Conservation (phyloP, 92 coral and sea anemone species). For the Parazoanthus swiftii region DNA sequence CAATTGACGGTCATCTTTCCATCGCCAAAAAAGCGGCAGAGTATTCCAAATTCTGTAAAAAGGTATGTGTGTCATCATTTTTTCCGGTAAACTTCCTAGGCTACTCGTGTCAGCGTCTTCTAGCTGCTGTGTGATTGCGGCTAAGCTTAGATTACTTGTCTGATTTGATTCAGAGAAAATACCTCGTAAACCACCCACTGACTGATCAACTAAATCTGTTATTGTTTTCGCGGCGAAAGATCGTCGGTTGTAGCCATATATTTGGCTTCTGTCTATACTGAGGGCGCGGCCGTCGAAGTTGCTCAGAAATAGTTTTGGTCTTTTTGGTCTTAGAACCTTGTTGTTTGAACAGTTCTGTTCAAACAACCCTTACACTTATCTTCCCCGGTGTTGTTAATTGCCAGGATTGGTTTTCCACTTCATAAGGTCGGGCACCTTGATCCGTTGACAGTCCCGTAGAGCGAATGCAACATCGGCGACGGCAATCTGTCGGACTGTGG, state of each 20-base stretch:
- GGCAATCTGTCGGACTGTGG: too few relatives aligned
- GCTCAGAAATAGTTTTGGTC: background rate
- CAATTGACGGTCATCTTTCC: background rate
- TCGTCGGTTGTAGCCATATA: background rate
- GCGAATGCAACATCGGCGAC: too few relatives aligned
- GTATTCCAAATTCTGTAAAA: slow-evolving; percentile 1
- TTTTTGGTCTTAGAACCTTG: background rate
- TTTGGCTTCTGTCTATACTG: background rate
- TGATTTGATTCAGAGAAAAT: background rate
- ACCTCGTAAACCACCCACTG: background rate
- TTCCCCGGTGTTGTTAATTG: background rate
- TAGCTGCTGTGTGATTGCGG: background rate
- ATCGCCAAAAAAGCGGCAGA: background rate
- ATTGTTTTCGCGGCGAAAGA: background rate
- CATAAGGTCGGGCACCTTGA: background rate
- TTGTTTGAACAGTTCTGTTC: background rate
- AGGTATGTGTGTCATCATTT: background rate
- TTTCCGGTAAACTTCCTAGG: slow-evolving; percentile 15
- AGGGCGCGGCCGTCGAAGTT: background rate
- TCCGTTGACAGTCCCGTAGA: too few relatives aligned
- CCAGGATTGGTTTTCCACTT: background rate
- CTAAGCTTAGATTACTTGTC: background rate
- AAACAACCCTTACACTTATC: background rate
- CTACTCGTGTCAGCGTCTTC: background rate
- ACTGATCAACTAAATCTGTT: background rate